Evolutionary conservation across 1,140 invertebrate species (phyloP).

Genomic region (Lepidurus arcticus): DNA sequence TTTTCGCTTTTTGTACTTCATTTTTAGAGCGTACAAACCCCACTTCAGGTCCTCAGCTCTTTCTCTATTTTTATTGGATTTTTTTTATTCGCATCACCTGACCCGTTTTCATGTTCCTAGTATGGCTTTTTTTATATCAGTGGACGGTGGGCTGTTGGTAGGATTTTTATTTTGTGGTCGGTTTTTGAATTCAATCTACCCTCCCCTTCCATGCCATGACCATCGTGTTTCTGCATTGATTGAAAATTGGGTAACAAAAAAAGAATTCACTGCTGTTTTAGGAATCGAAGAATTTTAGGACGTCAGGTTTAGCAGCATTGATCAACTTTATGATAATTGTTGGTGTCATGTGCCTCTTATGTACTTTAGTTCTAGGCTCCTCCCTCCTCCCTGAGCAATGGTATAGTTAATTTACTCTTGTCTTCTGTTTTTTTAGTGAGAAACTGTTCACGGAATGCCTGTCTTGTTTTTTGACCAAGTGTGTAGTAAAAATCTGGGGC

Average conservation of each 20-base stretch:
- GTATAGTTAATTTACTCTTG: conserved; percentile 14
- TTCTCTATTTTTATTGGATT: not conserved
- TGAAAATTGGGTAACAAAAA: not conserved
- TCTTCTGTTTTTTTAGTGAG: conserved; percentile 12
- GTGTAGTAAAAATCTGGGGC: not conserved
- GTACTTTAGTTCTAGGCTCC: conserved; percentile 24
- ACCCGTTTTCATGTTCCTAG: conserved; percentile 19
- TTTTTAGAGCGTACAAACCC: not conserved
- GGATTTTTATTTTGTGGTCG: not conserved
- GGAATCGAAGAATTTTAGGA: not conserved
- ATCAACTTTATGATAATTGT: conserved; percentile 25
- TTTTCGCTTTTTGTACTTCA: not conserved
- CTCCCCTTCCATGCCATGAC: conserved; percentile 7
- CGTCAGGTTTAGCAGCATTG: not conserved
- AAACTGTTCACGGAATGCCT: conserved; percentile 27
- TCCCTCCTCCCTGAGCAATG: conserved; percentile 15
- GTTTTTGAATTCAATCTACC: not conserved
- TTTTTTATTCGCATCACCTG: conserved; percentile 1
- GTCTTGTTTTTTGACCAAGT: conserved; percentile 26
- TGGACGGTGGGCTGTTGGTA: not conserved
- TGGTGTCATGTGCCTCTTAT: conserved; percentile 30
- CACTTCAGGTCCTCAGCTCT: not conserved
- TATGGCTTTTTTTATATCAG: not conserved
- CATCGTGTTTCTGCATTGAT: not conserved
- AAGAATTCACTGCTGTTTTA: conserved; percentile 7